Evolutionary conservation across 2,888 invertebrate species (phyloP).

Genomic region (Acanthoscelides obtectus): DNA sequence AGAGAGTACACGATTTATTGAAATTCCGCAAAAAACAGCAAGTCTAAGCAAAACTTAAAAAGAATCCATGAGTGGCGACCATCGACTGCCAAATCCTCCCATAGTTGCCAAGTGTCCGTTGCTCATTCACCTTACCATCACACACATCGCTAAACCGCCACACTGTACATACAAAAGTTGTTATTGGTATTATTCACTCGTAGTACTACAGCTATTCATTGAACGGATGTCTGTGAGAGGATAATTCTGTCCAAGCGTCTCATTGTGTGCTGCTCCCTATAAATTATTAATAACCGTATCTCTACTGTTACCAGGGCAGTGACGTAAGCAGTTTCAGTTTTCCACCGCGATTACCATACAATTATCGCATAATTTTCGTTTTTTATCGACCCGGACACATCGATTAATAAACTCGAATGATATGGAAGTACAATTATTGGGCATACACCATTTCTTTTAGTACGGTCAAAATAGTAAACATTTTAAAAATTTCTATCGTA

Average conservation of each 20-base stretch:
- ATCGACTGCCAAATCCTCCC: too few species aligned
- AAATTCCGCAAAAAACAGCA: too few species aligned
- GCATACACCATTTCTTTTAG: not conserved
- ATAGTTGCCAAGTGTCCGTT: too few species aligned
- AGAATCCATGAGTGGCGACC: too few species aligned
- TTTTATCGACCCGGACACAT: slow-evolving; percentile 8
- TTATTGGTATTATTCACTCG: not conserved
- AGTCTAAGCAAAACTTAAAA: too few species aligned
- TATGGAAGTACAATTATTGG: not conserved
- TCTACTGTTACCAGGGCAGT: not conserved
- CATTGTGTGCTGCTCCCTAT: not conserved
- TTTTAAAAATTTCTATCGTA: too few species aligned
- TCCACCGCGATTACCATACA: slow-evolving; percentile 23
- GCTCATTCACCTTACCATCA: too few species aligned
- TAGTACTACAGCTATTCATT: not conserved
- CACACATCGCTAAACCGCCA: too few species aligned
- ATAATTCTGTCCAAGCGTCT: not conserved
- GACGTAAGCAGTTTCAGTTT: not conserved
- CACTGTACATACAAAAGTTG: not conserved
- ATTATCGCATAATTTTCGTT: slow-evolving; percentile 22
- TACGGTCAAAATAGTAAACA: not conserved
- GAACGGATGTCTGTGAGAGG: not conserved
- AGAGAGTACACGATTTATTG: too few species aligned
- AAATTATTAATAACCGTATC: not conserved
- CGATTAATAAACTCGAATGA: not conserved